Conservation (phyloP, 2,888 invertebrate species). For the Perithous albicinctus region DNA sequence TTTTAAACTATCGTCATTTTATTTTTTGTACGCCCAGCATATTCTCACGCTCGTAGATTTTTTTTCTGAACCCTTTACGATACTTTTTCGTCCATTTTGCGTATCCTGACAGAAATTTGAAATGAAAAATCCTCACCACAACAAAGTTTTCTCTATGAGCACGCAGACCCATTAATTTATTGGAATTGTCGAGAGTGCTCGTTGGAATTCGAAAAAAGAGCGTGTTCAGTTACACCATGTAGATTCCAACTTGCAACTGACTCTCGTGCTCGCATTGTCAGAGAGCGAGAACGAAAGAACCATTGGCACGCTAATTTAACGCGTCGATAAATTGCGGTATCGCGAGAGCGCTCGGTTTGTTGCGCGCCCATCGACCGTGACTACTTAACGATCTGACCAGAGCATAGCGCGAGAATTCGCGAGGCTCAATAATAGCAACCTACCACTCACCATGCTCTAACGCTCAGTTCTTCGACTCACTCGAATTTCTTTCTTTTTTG, state of each 20-base stretch:
- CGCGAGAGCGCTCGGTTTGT: slow-evolving; percentile 52
- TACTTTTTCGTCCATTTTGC: background rate
- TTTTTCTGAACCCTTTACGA: background rate
- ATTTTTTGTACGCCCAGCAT: too few relatives aligned
- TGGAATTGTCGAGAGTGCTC: slow-evolving; percentile 18
- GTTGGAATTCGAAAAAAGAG: slow-evolving; percentile 1
- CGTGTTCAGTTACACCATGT: background rate
- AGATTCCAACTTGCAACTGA: background rate
- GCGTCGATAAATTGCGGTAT: slow-evolving; percentile 63
- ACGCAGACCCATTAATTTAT: background rate
- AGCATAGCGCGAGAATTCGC: slow-evolving; percentile 43
- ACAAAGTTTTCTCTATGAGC: background rate
- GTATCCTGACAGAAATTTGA: background rate
- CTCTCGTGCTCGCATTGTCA: background rate
- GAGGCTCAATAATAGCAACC: slow-evolving; percentile 57
- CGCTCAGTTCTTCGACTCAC: slow-evolving; percentile 40
- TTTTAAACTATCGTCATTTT: too few relatives aligned
- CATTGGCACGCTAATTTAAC: slow-evolving; percentile 56
- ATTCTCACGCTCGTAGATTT: too few relatives aligned
- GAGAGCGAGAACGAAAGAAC: slow-evolving; percentile 28
- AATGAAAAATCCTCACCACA: background rate
- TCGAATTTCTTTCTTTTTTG: slow-evolving; percentile 21
- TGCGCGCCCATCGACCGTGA: slow-evolving; percentile 62
- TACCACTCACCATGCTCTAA: slow-evolving; percentile 6
- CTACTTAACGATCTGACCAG: slow-evolving; percentile 62